phyloP scores from a whole-genome alignment of 2,113 vertebrate genomes.

The Amphiprion percula region DNA sequence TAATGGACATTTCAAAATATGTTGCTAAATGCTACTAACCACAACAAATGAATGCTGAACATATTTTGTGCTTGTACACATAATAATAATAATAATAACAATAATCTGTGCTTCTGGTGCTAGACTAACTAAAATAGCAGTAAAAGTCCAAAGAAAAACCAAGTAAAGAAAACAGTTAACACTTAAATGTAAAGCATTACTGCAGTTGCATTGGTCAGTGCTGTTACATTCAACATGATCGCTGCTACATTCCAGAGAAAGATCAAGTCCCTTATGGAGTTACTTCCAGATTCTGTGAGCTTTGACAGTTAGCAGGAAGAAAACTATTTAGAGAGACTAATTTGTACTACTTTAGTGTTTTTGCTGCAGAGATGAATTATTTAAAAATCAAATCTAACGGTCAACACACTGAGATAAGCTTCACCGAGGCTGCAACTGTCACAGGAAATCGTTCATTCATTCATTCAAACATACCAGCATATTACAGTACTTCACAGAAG shows the following conservation, averaged over 20 bases:
- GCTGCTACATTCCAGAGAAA: slow-evolving; percentile 47
- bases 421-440: slow-evolving; percentile 15
- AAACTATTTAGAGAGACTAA: not conserved
- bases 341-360: not conserved
- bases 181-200: slow-evolving; percentile 53
- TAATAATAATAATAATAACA: slow-evolving; percentile 29
- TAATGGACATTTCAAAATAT: slow-evolving; percentile 36
- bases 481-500: slow-evolving; percentile 82
- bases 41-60: slow-evolving; percentile 38
- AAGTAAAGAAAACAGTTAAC: slow-evolving; percentile 19
- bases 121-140: slow-evolving; percentile 29
- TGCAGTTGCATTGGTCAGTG: slow-evolving; percentile 53
- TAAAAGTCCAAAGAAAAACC: slow-evolving; percentile 10
- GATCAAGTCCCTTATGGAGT: slow-evolving; percentile 20
- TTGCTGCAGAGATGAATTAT: slow-evolving; percentile 18
- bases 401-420: slow-evolving; percentile 4
- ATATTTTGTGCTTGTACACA: slow-evolving; percentile 57
- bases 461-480: slow-evolving; percentile 34
- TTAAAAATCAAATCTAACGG: slow-evolving; percentile 32
- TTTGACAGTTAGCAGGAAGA: slow-evolving; percentile 32
- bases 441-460: not conserved
- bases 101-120: slow-evolving; percentile 57
- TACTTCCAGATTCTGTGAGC: slow-evolving; percentile 30
- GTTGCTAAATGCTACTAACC: slow-evolving; percentile 28
- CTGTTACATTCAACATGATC: slow-evolving; percentile 55